phyloP scores from a whole-genome alignment of 2,797 vertebrate genomes.

The Lepus townsendii region DNA sequence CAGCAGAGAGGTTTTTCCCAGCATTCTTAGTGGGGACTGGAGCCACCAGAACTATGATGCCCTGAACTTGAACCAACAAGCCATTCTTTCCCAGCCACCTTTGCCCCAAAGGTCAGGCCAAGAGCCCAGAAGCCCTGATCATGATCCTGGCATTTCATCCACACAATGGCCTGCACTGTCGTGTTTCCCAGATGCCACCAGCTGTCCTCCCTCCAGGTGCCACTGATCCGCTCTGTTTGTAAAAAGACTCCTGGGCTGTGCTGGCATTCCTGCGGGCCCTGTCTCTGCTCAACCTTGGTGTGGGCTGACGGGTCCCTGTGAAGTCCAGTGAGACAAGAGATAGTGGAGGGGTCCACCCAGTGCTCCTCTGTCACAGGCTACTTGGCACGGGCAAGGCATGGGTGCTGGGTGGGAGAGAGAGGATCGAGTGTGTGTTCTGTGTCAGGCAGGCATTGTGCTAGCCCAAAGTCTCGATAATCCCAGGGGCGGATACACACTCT shows the following conservation, averaged over 20 bases:
- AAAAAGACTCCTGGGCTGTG: background rate
- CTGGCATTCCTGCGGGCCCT: too few relatives aligned
- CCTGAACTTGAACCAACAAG: conserved; percentile 1
- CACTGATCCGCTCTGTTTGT: background rate
- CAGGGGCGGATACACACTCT: background rate
- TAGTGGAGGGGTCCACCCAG: background rate
- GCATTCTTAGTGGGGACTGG: conserved; percentile 27
- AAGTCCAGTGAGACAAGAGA: background rate
- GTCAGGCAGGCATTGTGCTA: background rate
- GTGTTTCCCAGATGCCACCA: background rate
- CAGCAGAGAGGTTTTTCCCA: conserved; percentile 9
- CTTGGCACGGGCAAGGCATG: background rate
- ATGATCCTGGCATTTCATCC: background rate
- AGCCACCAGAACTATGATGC: conserved; percentile 15
- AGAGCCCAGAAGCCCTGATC: background rate
- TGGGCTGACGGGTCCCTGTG: too few relatives aligned
- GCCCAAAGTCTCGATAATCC: background rate
- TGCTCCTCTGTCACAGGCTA: background rate
- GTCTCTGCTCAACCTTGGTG: background rate
- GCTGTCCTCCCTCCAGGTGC: background rate
- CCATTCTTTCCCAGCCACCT: background rate
- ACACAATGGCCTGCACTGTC: background rate
- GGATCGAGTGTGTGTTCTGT: background rate
- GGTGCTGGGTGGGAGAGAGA: background rate
- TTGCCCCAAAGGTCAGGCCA: background rate